Percentiles rank a stretch among this genome's conserved stretches.
These are phyloP conservation scores for Ostrea denselamellosa DNA, from an alignment of 1,140 invertebrate species.

Conservation along the genomic window DNA sequence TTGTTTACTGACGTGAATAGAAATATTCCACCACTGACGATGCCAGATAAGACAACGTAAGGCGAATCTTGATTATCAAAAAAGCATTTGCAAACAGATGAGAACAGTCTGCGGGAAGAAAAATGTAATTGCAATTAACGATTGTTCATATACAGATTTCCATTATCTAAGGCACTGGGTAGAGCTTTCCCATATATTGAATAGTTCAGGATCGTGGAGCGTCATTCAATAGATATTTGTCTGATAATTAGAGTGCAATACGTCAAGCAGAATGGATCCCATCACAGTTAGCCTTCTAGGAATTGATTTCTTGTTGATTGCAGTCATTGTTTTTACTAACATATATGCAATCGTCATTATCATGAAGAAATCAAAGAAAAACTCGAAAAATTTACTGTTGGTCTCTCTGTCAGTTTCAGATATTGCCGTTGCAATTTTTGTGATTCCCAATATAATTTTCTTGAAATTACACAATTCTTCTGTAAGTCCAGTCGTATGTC, in stretches of 20 bases:
- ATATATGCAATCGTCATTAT: slow-evolving; percentile 16
- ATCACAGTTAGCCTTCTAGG: background rate
- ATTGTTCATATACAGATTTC: too few species aligned
- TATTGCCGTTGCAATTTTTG: slow-evolving; percentile 49
- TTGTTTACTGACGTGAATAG: background rate
- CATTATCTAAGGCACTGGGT: too few species aligned
- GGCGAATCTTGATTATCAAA: too few species aligned
- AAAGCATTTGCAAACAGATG: too few species aligned
- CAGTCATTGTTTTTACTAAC: background rate
- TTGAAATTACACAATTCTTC: background rate
- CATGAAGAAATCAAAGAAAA: slow-evolving; percentile 26
- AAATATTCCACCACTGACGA: background rate
- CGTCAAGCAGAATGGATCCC: background rate
- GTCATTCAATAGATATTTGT: too few species aligned
- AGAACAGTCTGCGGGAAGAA: too few species aligned
- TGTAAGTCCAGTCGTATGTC: slow-evolving; percentile 33
- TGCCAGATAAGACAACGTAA: too few species aligned
- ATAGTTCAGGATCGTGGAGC: too few species aligned
- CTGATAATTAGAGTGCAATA: too few species aligned
- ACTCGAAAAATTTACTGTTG: slow-evolving; percentile 50
- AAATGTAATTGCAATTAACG: too few species aligned
- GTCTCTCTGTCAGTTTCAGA: slow-evolving; percentile 47
- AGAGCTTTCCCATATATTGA: too few species aligned
- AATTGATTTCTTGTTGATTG: background rate
- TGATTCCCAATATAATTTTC: slow-evolving; percentile 48